Conservation (phyloP, 2,888 invertebrate genomes). For the Himalopsyche japonica region DNA sequence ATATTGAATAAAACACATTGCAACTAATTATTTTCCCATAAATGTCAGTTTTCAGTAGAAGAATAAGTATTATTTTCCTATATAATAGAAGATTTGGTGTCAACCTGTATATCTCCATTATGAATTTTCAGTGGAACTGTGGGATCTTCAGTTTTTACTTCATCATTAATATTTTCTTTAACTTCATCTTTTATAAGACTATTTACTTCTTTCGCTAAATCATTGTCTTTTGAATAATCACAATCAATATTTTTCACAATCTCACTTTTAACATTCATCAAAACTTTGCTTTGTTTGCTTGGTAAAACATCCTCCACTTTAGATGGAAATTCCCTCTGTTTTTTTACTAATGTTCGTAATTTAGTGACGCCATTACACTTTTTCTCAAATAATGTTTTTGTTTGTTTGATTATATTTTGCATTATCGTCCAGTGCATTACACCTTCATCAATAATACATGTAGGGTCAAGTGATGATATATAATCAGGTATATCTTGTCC, state of each 20-base stretch:
- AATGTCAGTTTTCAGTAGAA: background rate
- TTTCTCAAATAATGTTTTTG: conserved; percentile 63
- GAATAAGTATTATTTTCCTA: background rate
- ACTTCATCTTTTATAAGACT: background rate
- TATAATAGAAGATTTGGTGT: background rate
- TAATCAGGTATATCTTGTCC: conserved; percentile 76
- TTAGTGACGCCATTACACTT: conserved; percentile 58
- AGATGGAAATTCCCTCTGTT: background rate
- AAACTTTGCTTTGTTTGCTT: background rate
- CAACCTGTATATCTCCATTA: background rate
- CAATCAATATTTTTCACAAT: background rate
- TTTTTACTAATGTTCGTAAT: background rate
- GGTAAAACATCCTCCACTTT: background rate
- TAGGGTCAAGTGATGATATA: conserved; percentile 67
- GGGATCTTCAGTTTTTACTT: background rate
- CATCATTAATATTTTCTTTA: too few species aligned
- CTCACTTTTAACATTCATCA: background rate
- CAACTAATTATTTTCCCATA: too few species aligned
- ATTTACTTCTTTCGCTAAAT: background rate
- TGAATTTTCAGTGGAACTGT: background rate
- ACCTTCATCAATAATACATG: conserved; percentile 55
- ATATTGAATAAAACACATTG: background rate
- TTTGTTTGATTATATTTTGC: conserved; percentile 60
- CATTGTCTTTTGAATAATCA: background rate
- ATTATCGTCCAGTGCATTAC: conserved; percentile 76